phyloP scores from a whole-genome alignment of 2,797 vertebrate species.

The Channallabes apus region DNA sequence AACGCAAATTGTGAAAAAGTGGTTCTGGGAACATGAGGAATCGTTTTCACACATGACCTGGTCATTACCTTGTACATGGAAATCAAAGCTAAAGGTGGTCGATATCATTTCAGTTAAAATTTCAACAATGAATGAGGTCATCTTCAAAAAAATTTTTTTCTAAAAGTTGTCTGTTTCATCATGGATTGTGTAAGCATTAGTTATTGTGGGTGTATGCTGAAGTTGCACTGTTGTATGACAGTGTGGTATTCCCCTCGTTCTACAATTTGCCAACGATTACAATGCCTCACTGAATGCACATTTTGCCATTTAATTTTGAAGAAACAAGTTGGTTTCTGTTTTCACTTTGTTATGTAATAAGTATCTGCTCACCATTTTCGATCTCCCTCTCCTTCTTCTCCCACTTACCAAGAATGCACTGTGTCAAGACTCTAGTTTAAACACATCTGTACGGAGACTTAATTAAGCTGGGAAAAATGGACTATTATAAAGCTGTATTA shows the following conservation, averaged over 20 bases:
- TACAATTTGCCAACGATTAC: not conserved
- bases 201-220: not conserved
- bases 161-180: not conserved
- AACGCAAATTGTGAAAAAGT: no score
- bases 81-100: no score
- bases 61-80: no score
- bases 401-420: not conserved
- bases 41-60: no score
- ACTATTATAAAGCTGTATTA: no score
- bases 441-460: not conserved
- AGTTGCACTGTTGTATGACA: not conserved
- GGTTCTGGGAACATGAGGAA: no score
- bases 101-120: not conserved
- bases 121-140: not conserved
- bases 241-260: not conserved
- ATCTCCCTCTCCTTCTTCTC: not conserved
- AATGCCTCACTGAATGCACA: not conserved
- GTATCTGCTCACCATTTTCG: not conserved
- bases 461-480: not conserved
- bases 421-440: not conserved
- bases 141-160: no score
- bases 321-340: not conserved
- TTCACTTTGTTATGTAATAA: not conserved
- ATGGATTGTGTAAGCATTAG: not conserved
- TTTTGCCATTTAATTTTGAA: not conserved